A percentile compares a stretch with the other conserved stretches of the same genome.
Conservation (phyloP, 2,888 invertebrate species). For the Eurois occulta region DNA sequence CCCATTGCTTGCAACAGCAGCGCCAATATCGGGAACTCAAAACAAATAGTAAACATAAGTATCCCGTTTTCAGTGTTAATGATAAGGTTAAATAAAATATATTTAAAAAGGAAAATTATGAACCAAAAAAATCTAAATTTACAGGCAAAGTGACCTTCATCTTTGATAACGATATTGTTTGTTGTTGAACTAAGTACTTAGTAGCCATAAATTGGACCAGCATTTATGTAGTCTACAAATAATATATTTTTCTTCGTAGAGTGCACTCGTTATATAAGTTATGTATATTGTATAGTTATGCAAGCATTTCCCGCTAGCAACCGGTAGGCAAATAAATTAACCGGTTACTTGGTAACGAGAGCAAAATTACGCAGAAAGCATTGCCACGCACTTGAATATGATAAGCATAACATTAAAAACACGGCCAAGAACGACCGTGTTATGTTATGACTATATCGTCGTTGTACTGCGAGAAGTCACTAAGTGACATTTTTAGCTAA, state of each 20-base stretch:
- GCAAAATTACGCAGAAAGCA: constrained; percentile 15
- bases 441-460: too few relatives aligned
- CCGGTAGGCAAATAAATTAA: constrained; percentile 6
- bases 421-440: neutral
- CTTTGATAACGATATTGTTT: too few relatives aligned
- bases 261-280: neutral
- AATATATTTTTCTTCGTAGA: neutral
- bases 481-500: too few relatives aligned
- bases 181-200: too few relatives aligned
- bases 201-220: neutral
- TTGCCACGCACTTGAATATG: neutral
- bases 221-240: neutral
- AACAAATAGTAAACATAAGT: too few relatives aligned
- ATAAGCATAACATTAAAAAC: neutral
- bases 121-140: neutral
- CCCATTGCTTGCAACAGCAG: too few relatives aligned
- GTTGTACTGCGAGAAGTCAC: too few relatives aligned
- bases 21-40: too few relatives aligned
- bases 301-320: constrained; percentile 14
- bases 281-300: constrained; percentile 6
- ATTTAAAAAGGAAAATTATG: neutral
- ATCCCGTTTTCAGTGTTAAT: too few relatives aligned
- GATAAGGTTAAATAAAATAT: too few relatives aligned
- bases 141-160: neutral
- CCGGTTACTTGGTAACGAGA: constrained; percentile 21